A percentile compares a stretch with the other conserved stretches of the same genome.
Conservation (phyloP, 2,888 invertebrate genomes). For the Meiosimyza decipiens region DNA sequence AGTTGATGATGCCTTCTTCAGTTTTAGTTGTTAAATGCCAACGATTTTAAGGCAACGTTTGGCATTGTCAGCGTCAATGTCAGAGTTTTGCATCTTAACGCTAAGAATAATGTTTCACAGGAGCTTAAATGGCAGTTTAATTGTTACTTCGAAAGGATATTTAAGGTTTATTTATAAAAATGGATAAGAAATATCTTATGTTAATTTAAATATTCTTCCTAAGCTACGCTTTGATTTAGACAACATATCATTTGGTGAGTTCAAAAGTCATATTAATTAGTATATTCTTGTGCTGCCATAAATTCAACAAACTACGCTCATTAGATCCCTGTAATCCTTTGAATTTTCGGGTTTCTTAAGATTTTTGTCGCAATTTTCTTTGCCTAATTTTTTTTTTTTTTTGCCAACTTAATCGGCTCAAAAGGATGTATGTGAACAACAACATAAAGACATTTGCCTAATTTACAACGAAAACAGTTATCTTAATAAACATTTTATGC, state of each 20-base stretch:
- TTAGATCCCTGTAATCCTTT: slow-evolving; percentile 9
- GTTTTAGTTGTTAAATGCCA: no score
- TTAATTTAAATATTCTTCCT: no score
- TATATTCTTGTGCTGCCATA: not conserved
- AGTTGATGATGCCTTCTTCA: no score
- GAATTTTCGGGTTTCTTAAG: slow-evolving; percentile 20
- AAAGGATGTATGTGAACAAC: slow-evolving; percentile 23
- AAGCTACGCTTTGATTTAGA: slow-evolving; percentile 18
- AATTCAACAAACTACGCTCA: not conserved
- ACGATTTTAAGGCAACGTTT: not conserved
- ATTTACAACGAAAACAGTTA: slow-evolving; percentile 54
- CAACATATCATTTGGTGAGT: not conserved
- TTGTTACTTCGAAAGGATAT: slow-evolving; percentile 26
- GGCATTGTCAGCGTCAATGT: slow-evolving; percentile 14
- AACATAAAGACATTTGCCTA: slow-evolving; percentile 41
- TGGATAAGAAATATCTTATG: no score
- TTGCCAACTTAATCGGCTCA: slow-evolving; percentile 43
- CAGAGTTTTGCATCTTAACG: not conserved
- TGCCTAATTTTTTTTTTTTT: not conserved
- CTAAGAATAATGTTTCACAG: slow-evolving; percentile 29
- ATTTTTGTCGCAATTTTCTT: slow-evolving; percentile 1
- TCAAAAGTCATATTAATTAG: slow-evolving; percentile 25
- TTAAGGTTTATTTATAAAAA: not conserved
- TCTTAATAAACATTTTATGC: slow-evolving; percentile 62
- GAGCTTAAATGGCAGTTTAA: slow-evolving; percentile 30